Evolutionary conservation across 1,140 invertebrate species (phyloP), one percentile per base, ranked within the genome.

Genomic region (Eulimnadia texana): DNA sequence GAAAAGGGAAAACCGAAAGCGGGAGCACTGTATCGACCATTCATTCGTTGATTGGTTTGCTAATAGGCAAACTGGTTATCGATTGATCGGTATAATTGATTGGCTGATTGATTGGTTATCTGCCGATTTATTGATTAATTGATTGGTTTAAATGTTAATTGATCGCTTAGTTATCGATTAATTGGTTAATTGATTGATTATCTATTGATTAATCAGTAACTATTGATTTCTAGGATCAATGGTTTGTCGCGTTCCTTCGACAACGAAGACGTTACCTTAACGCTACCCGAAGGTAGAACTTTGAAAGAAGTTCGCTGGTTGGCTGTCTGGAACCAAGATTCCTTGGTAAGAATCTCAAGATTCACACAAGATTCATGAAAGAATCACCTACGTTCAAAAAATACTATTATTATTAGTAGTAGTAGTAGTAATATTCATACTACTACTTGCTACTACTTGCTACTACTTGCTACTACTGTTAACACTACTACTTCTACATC

Each of bases 241-340:
- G 51, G 47, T 58, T 78, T 86, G 23, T 78, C 91, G 62, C 80
- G 81, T 59, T 77, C 78, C 60, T 93, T 93, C 73, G 77, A 82
- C 50, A 85, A 84, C 61, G 83, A 89, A 72, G 80, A 84, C 65
- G 78, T 93, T 61, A 90, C 89, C 2, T 72, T 94, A 20, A 85
- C 87, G 1, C 73, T 93, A 64, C 90, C 91, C 0, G 88, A 91
- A 63, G 87, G 88, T 22, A 88, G 87, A 70, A 88, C 84, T 3
- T 75, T 92, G 50, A 80, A 80, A 68, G 83, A 87, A 70, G 80
- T 92, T 67, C 84, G 82, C 66, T 93, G 89, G 85, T 85, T 94
- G 69, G 84, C 86, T 16, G 82, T 94, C 0, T 94, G 87, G 85
- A 93, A 90, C 70, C 84, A 91, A 67, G 88, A 89, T 69, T 92